Conservation (phyloP, 2,113 vertebrate species). For the Passer montanus region DNA sequence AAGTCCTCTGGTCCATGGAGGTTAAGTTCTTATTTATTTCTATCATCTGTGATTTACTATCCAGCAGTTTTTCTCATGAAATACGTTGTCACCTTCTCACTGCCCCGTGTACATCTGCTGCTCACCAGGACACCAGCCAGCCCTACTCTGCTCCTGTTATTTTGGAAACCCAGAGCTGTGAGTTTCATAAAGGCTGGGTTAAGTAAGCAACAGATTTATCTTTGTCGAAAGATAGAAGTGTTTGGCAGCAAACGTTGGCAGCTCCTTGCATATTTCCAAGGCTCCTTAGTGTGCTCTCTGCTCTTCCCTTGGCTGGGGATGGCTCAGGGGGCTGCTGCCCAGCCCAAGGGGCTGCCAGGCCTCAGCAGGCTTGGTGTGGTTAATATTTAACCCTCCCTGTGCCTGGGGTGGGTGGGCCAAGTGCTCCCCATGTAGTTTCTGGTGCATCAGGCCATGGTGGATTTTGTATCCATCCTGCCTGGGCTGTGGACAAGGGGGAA, state of each 20-base stretch:
- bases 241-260: conserved; percentile 39
- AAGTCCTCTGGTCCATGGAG: neutral
- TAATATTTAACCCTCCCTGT: neutral
- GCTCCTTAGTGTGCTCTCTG: neutral
- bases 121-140: conserved; percentile 4
- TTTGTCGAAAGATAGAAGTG: conserved; percentile 43
- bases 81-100: neutral
- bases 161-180: conserved; percentile 24
- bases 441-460: neutral
- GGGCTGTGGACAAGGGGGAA: neutral
- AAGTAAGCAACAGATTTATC: conserved; percentile 59
- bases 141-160: neutral
- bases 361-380: neutral
- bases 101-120: neutral
- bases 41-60: neutral
- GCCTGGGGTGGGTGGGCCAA: neutral
- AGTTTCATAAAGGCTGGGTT: conserved; percentile 34
- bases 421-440: fast-evolving
- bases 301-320: neutral
- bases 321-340: neutral
- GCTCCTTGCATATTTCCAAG: conserved; percentile 16
- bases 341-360: neutral
- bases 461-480: neutral
- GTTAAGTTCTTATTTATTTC: neutral
- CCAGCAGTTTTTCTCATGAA: neutral